Evolutionary conservation across 2,113 vertebrate genomes (phyloP).

Genomic region (Leuciscus idus): DNA sequence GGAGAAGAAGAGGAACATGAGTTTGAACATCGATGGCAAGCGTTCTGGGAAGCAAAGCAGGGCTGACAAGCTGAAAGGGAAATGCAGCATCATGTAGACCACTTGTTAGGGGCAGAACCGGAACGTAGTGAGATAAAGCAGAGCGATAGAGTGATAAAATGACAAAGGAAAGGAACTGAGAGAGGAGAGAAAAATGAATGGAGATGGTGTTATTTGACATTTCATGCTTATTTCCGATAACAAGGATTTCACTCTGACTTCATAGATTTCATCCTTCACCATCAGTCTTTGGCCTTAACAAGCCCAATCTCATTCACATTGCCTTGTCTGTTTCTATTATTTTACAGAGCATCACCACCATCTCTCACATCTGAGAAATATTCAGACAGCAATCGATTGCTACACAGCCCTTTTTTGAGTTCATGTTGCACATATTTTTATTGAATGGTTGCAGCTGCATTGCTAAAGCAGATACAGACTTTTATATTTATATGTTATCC

Average conservation of each 20-base stretch:
- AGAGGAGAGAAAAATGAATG: neutral
- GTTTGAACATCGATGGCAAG: conserved; percentile 93
- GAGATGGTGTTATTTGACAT: conserved; percentile 22
- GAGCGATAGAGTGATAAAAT: neutral
- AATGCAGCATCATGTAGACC: conserved; percentile 90
- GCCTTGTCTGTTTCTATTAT: conserved; percentile 19
- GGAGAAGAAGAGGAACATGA: conserved; percentile 94
- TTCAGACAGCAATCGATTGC: neutral
- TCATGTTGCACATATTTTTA: neutral
- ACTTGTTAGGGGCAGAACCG: conserved; percentile 20
- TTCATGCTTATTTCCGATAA: conserved; percentile 16
- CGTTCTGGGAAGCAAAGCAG: conserved; percentile 90
- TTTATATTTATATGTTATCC: neutral
- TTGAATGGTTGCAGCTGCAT: neutral
- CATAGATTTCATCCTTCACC: neutral
- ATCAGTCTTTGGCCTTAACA: conserved; percentile 35
- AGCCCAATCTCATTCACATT: neutral
- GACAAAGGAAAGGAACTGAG: neutral
- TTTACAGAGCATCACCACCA: conserved; percentile 3
- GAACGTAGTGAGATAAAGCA: neutral
- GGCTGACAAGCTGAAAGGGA: conserved; percentile 94
- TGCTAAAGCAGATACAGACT: neutral
- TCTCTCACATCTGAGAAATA: neutral
- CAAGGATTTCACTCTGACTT: conserved; percentile 19
- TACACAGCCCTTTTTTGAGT: neutral